Evolutionary conservation across 2,113 vertebrate species (phyloP), one percentile per base, ranked within the genome.

Genomic region (Proterorhinus semilunaris): DNA sequence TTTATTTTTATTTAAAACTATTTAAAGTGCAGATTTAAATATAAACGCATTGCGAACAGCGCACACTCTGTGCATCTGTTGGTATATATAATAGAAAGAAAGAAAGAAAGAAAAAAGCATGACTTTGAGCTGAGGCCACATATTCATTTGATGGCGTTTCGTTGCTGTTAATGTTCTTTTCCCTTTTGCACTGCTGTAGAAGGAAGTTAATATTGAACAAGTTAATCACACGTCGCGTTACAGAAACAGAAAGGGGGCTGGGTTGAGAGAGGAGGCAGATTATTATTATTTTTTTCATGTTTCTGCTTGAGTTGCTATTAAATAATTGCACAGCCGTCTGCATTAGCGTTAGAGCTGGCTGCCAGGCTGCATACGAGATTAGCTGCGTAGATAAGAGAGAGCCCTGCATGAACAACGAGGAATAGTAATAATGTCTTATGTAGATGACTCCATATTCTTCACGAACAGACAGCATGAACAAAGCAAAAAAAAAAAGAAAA

Each of bases 251-350:
- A 36, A 71, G 80, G 75, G 83, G 79, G 87, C 27, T 75, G 82
- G 80, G 81, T 74, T 72, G 85, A 80, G 70, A 80, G 75, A 81
- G 86, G 42, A 61, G 43, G 58, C 58, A 86, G 66, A 84, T 82
- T 87, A n/a, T 85, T 83, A 45, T 61, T 50, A 21, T 50, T 50
- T 50, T 13, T 50, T 51, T 11, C 58, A 80, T 86, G 66, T 90
- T 92, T 91, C 90, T 90, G 91, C 90, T 87, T 91, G 87, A 92
- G 84, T 89, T 91, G 87, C 81, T 92, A 91, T 91, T 90, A 90
- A 92, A 92, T 92, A 91, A 92, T 92, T 92, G 87, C 88, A 89
- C 87, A 91, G 90, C 86, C 87, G 86, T 89, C 87, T 91, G 88
- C 90, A 91, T 92, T 92, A 92, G 87, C 90, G 85, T 89, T 90